Base-by-base conservation (phyloP, 2,888 invertebrate species). In the Drepanosiphum platanoidis region DNA sequence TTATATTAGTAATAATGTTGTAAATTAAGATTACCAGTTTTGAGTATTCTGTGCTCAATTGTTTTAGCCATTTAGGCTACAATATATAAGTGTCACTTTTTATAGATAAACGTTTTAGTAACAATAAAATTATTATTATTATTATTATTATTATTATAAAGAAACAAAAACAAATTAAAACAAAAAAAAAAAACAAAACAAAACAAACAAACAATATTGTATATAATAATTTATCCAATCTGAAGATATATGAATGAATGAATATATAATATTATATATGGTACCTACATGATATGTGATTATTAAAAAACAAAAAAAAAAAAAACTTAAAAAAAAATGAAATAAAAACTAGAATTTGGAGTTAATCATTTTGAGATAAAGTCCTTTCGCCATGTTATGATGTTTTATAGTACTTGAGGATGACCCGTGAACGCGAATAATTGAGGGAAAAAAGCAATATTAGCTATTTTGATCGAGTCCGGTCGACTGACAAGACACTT, bases 1-100 rank as follows among this genome's bases (percentile, higher is more conserved):
- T 75, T 75, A 64, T 58, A 80, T 61, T 82, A 82, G 71, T 83
- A 74, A 74, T 83, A 81, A 32, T 64, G 82, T 77, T 84, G 84
- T 84, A 84, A 84, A 77, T 84, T 81, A 77, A 84, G 75, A 84
- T 83, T 84, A 84, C 68, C 84, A 77, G 77, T 84, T 66, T 84
- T 84, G 84, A 84, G 84, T 84, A 77, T 75, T 75, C 66, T 75
- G 66, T 68, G 84, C 84, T 84, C 84, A 84, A 84, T 75, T 58
- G 75, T 77, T 84, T 84, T 84, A 77, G 77, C 84, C 68, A 15
- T 75, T 66, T 74, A 75, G 66, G 83, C 83, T 84, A 83, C 46
- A 79, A 68, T 79, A 70, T 81, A 77, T 75, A 68, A 75, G 61
- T 84, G 68, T 77, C 75, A 52, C 68, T 84, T 84, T 84, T 66